Percentiles rank a stretch among this genome's conserved stretches.
Evolutionary conservation across 2,888 invertebrate species (phyloP).

Genomic region (Plebejus argus): DNA sequence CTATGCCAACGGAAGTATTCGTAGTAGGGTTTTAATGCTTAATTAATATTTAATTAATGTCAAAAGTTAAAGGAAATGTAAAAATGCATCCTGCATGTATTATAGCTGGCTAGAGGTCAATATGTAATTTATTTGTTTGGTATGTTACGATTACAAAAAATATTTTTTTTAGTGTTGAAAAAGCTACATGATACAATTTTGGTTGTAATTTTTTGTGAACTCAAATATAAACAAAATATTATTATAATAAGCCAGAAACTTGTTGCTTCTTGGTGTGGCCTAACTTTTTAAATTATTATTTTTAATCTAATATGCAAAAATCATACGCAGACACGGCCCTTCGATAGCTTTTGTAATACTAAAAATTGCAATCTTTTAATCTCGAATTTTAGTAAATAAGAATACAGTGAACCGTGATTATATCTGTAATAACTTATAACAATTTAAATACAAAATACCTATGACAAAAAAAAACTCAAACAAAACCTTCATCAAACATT

Average conservation of each 20-base stretch:
- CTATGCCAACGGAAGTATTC: not conserved
- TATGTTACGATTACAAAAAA: too few species aligned
- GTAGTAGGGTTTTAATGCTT: constrained; percentile 3
- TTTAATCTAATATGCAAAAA: not conserved
- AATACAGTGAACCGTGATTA: too few species aligned
- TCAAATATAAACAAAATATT: too few species aligned
- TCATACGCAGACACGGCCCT: not conserved
- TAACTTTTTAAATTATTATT: not conserved
- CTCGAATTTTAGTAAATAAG: too few species aligned
- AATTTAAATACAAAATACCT: not conserved
- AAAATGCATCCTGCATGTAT: not conserved
- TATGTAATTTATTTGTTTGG: not conserved
- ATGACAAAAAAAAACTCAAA: not conserved
- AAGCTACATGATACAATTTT: too few species aligned
- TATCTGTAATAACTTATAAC: too few species aligned
- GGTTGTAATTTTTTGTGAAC: not conserved
- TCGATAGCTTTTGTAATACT: not conserved
- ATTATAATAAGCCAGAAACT: not conserved
- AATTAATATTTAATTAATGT: not conserved
- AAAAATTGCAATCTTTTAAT: not conserved
- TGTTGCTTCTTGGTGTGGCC: not conserved
- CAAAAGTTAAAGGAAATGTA: not conserved
- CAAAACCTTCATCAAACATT: not conserved
- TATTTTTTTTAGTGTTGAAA: too few species aligned
- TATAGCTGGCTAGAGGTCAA: not conserved